Evolutionary conservation across 2,888 invertebrate species (phyloP), one percentile per base, ranked within the genome.

Genomic region (Acrobasis suavella): DNA sequence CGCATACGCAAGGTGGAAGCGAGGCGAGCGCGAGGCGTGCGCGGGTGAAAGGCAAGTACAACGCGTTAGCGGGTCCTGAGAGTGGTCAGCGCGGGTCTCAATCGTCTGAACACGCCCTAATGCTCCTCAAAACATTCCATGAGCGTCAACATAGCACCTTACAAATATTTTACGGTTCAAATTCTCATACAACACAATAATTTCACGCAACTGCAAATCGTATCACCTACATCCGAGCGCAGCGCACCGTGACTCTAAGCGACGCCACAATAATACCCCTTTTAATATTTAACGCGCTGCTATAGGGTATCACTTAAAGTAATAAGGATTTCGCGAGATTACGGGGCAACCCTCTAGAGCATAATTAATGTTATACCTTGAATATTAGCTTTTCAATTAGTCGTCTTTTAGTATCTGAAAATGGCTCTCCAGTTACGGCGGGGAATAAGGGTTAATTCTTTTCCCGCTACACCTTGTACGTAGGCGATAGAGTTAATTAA

Each of bases 311-410:
- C 83, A 83, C 81, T 86, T 84, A 85, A 80, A 85, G 85, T 87
- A 86, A 88, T 86, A 85, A 85, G 85, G 83, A 82, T 85, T 85
- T 85, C 82, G 78, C 80, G 79, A 85, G 85, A 85, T 86, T 83
- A 83, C 82, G 72, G 75, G 77, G 76, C 74, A 76, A 80, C 84
- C 82, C 89, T 86, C 83, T 66, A 69, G 84, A 82, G 89, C 81
- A 86, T 89, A 90, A 90, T 91, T 90, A 90, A 90, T 87, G 86
- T 86, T 86, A 86, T 87, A 81, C 83, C 83, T 79, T 81, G 88
- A 85, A 88, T 89, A 90, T 91, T 90, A 91, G 89, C 89, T 90
- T 89, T 89, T 87, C 89, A 90, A 91, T 90, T 91, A 90, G 84
- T 79, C 82, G 80, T 84, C 83, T 90, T 88, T 88, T 89, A 89